Evolutionary conservation across 2,797 vertebrate genomes (phyloP).

Genomic region (Acomys russatus): DNA sequence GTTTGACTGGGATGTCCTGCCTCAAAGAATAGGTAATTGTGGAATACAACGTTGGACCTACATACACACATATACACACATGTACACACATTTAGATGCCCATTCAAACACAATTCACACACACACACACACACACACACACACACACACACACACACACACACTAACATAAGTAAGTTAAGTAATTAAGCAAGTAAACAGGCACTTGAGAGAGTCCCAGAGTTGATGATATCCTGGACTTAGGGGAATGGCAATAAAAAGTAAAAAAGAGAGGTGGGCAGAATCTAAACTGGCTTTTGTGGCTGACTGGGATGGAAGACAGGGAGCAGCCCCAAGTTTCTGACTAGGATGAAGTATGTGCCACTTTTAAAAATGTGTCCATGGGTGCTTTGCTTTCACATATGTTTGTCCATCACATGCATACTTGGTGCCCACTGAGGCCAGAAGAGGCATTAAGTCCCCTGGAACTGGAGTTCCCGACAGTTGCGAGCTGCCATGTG

Average conservation of each 20-base stretch:
- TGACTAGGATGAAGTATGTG: neutral
- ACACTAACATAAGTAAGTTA: neutral
- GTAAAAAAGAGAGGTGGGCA: neutral
- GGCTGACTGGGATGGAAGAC: neutral
- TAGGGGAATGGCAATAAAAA: neutral
- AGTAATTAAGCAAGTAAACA: neutral
- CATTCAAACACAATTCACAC: neutral
- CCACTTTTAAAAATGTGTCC: neutral
- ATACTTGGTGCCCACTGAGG: neutral
- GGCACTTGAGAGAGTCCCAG: neutral
- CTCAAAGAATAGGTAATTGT: neutral
- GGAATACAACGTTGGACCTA: neutral
- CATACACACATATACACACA: no score
- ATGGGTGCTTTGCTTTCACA: neutral
- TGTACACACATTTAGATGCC: neutral
- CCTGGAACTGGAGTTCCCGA: neutral
- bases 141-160: neutral
- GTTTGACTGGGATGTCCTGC: neutral
- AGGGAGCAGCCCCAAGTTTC: slow-evolving; percentile 16
- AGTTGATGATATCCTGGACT: neutral
- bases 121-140: neutral
- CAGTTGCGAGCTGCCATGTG: neutral
- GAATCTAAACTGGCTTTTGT: neutral
- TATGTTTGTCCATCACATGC: neutral
- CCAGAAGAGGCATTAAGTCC: neutral